Evolutionary conservation across 2,113 vertebrate genomes (phyloP).

Genomic region (Physeter macrocephalus): DNA sequence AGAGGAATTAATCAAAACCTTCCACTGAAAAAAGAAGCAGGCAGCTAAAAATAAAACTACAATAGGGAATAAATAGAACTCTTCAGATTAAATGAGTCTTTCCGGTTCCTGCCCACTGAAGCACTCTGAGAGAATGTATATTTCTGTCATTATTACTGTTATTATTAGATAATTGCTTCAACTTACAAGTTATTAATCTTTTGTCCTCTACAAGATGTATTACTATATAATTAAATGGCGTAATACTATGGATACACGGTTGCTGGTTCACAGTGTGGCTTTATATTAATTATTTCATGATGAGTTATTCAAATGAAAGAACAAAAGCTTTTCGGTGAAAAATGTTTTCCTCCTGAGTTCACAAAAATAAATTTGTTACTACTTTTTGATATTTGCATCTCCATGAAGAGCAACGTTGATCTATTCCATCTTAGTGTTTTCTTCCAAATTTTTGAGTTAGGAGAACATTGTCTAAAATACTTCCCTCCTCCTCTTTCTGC

Average conservation of each 20-base stretch:
- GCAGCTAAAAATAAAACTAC: slow-evolving; percentile 40
- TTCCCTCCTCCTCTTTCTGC: background rate
- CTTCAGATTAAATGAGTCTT: slow-evolving; percentile 36
- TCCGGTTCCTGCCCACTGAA: background rate
- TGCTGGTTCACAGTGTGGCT: background rate
- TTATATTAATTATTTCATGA: background rate
- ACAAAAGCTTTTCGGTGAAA: background rate
- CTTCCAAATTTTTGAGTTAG: background rate
- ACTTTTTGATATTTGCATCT: background rate
- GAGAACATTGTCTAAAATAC: background rate
- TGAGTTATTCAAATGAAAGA: slow-evolving; percentile 20
- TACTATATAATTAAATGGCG: background rate
- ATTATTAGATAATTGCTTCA: slow-evolving; percentile 34
- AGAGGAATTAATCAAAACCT: slow-evolving; percentile 38
- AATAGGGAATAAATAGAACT: slow-evolving; percentile 13
- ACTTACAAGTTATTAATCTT: slow-evolving; percentile 26
- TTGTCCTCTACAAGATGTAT: background rate
- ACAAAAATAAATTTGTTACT: slow-evolving; percentile 1
- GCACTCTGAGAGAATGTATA: background rate
- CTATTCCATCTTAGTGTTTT: background rate
- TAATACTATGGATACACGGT: background rate
- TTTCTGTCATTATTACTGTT: slow-evolving; percentile 24
- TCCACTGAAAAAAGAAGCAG: background rate
- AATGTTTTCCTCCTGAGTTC: background rate
- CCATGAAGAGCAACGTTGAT: background rate